phyloP scores from a whole-genome alignment of 2,888 invertebrate species.

The Caenorhabditis sp. region DNA sequence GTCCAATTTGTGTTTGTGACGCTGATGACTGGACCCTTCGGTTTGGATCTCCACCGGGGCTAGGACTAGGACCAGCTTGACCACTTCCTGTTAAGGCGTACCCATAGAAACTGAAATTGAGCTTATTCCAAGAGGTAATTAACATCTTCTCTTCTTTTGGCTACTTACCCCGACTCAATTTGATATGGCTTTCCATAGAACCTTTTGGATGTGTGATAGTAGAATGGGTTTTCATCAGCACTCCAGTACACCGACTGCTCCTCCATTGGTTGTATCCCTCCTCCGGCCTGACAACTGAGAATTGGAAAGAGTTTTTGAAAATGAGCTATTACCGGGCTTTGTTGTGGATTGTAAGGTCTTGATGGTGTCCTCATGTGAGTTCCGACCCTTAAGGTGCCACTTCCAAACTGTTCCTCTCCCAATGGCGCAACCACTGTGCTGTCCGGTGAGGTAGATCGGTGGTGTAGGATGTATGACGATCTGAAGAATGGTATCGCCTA shows the following conservation, averaged over 20 bases:
- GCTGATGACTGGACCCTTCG: constrained; percentile 70
- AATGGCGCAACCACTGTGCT: constrained; percentile 75
- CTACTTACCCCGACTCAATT: constrained; percentile 77
- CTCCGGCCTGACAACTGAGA: constrained; percentile 30
- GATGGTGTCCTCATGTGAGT: constrained; percentile 63
- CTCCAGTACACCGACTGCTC: constrained; percentile 83
- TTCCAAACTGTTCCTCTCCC: constrained; percentile 71
- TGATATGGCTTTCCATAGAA: constrained; percentile 81
- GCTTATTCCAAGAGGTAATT: background rate
- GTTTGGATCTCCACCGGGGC: constrained; percentile 64
- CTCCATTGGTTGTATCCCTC: constrained; percentile 77
- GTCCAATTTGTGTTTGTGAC: constrained; percentile 75
- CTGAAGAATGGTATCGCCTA: no score
- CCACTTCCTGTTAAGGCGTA: constrained; percentile 71
- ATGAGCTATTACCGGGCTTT: constrained; percentile 69
- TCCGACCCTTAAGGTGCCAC: constrained; percentile 64
- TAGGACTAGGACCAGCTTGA: constrained; percentile 41
- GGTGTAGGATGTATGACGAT: constrained; percentile 80
- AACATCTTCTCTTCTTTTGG: background rate
- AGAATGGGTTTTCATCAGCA: constrained; percentile 82
- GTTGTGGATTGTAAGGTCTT: constrained; percentile 33
- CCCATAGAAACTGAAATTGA: constrained; percentile 75
- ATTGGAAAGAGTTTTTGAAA: no score
- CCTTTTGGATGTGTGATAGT: constrained; percentile 81
- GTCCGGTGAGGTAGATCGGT: constrained; percentile 71